phyloP scores from a whole-genome alignment of 2,888 invertebrate species.

The Papilio demoleus region DNA sequence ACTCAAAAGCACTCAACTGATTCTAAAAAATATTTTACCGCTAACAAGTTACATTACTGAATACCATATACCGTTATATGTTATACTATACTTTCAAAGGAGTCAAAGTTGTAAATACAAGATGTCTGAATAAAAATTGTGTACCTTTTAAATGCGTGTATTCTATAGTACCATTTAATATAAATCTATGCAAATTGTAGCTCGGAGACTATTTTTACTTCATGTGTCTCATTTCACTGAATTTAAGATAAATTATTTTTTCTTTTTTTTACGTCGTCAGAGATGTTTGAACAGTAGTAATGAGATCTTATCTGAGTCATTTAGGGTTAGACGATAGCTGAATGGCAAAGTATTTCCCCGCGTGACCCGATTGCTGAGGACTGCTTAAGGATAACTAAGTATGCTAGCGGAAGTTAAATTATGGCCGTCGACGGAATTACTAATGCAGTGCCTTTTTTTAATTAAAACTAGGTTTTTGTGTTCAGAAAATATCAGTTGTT shows the following conservation, averaged over 20 bases:
- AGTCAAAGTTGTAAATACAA: too few species aligned
- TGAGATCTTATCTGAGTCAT: constrained; percentile 5
- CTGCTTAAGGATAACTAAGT: constrained; percentile 20
- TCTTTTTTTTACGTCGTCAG: background rate
- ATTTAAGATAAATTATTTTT: background rate
- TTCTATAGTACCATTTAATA: too few species aligned
- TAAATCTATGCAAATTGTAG: background rate
- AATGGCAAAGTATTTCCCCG: constrained; percentile 14
- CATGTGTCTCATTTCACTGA: background rate
- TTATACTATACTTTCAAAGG: too few species aligned
- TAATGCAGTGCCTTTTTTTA: background rate
- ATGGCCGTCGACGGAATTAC: constrained; percentile 16
- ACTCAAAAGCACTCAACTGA: too few species aligned
- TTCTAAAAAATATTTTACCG: too few species aligned
- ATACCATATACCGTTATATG: too few species aligned
- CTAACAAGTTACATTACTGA: too few species aligned
- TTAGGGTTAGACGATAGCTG: constrained; percentile 14
- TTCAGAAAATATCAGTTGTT: too few species aligned
- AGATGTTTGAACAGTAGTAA: constrained; percentile 3
- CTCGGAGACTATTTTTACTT: background rate
- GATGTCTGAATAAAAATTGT: too few species aligned
- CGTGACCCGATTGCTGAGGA: constrained; percentile 6
- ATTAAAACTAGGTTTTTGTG: background rate
- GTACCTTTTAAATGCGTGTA: too few species aligned
- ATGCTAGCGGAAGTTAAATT: constrained; percentile 10